Conservation (phyloP, 2,113 vertebrate species). For the Camelus dromedarius region DNA sequence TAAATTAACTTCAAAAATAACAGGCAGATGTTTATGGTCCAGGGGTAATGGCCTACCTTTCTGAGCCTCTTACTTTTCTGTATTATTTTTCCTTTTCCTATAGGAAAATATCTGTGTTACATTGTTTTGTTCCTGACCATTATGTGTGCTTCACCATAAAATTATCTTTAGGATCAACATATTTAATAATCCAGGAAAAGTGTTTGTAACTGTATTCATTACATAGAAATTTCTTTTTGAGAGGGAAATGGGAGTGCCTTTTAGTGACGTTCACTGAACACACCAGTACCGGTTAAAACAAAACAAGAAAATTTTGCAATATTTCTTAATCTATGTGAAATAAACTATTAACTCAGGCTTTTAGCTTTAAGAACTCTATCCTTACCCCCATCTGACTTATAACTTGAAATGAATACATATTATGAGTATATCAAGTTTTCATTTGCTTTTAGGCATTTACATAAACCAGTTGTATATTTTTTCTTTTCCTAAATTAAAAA, state of each 20-base stretch:
- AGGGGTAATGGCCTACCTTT: background rate
- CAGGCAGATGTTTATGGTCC: background rate
- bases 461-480: background rate
- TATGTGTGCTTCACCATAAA: background rate
- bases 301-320: background rate
- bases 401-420: background rate
- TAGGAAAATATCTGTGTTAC: background rate
- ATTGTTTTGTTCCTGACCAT: background rate
- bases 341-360: conserved; percentile 4
- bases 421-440: background rate
- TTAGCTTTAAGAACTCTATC: background rate
- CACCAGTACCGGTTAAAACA: background rate
- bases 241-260: background rate
- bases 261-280: conserved; percentile 5
- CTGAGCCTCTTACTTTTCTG: background rate
- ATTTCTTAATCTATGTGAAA: conserved; percentile 50
- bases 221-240: conserved; percentile 21
- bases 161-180: conserved; percentile 1
- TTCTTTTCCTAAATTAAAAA: conserved; percentile 49
- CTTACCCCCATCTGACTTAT: background rate
- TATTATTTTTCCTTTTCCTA: background rate
- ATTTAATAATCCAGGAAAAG: background rate
- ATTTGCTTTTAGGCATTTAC: conserved; percentile 30
- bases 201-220: background rate
- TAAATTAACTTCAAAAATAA: conserved; percentile 48